Evolutionary conservation across 1,140 invertebrate species (phyloP), one percentile per base, ranked within the genome.

Genomic region (Ceratoteleas bidentatus): DNA sequence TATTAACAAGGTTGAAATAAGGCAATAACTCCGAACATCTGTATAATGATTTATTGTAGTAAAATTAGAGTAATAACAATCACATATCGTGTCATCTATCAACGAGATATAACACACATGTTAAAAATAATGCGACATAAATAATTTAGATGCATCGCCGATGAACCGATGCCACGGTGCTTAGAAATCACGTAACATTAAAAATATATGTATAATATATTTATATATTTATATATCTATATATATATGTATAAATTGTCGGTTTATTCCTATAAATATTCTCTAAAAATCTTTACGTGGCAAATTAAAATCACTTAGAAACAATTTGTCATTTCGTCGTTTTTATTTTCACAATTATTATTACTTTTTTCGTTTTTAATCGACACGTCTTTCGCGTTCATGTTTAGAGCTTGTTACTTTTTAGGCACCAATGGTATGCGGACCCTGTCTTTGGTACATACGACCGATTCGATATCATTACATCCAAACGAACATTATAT

Each of bases 371-470:
- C 43, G 16, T 24, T 16, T 50, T 50, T n/a, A 45, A 40, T 40
- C 34, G 9, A 36, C 50, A 43, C 65, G 24, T 62, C 45, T 38
- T 49, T 60, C 36, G 32, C 77, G 49, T 79, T 52, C 58, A 76
- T 52, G 49, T 85, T 84, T 81, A 84, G 69, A 80, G 83, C 76
- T 88, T 83, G 88, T 90, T 87, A 87, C 64, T 85, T 87, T 91
- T 91, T 90, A 92, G 90, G 90, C 90, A 91, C 90, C 90, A 91
- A 92, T 92, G 90, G 90, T 92, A 91, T 91, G 86, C 90, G 89
- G 89, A 92, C 91, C 91, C 91, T 92, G 91, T 92, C 91, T 92
- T 92, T 92, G 91, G 91, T 92, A 91, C 91, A 87, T 89, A 91
- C 84, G 88, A 91, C 90, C 90, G 90, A 91, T 89, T 88, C 87